A percentile compares a stretch with the other conserved stretches of the same genome.
Conservation (phyloP, 2,888 invertebrate species). For the Phyto melanocephala region DNA sequence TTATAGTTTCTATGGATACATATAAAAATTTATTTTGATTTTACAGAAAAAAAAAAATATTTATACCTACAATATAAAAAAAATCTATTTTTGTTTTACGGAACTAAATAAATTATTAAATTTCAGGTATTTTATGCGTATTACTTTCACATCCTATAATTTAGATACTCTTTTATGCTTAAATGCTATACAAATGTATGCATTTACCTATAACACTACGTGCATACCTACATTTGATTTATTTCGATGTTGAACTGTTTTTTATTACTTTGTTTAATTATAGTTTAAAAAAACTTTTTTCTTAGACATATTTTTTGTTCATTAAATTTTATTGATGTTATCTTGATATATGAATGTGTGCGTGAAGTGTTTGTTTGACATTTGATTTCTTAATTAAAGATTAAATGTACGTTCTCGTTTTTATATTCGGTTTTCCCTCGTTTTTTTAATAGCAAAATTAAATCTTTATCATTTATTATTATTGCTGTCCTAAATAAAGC, state of each 20-base stretch:
- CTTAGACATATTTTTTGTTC: too few species aligned
- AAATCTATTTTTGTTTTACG: too few species aligned
- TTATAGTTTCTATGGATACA: too few species aligned
- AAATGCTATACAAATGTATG: too few species aligned
- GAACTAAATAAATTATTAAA: too few species aligned
- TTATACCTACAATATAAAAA: too few species aligned
- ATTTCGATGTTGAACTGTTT: constrained; percentile 14
- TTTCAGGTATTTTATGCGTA: too few species aligned
- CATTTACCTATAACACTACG: too few species aligned
- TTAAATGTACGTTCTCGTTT: constrained; percentile 13
- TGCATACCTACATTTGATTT: background rate
- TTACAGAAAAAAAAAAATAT: too few species aligned
- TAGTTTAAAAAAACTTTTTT: constrained; percentile 11
- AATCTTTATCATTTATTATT: background rate
- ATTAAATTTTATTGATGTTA: constrained; percentile 30
- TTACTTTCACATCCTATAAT: too few species aligned
- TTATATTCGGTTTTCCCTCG: background rate
- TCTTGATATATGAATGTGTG: background rate
- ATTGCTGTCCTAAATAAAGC: background rate
- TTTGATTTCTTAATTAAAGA: constrained; percentile 43
- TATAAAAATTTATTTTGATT: too few species aligned
- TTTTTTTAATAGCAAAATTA: background rate
- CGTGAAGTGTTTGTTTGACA: constrained; percentile 21
- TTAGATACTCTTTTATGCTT: too few species aligned
- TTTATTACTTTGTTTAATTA: constrained; percentile 12